Percentiles rank a stretch among this genome's conserved stretches.
phyloP scores from a whole-genome alignment of 2,113 vertebrate species.

The Miniopterus natalensis region DNA sequence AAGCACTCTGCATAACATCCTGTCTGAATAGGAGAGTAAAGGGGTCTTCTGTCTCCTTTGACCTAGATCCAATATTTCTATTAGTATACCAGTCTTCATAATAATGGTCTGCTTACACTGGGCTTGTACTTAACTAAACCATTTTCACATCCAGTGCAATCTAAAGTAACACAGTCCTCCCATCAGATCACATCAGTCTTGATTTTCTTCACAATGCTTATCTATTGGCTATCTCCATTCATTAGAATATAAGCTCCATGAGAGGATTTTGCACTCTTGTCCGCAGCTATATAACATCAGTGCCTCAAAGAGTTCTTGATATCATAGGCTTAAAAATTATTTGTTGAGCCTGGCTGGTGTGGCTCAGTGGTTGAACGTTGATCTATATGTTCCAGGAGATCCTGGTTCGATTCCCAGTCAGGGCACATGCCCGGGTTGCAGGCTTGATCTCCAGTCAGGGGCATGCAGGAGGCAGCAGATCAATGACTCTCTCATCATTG shows the following conservation, averaged over 20 bases:
- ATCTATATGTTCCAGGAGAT: no score
- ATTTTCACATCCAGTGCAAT: constrained; percentile 5
- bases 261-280: not conserved
- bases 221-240: constrained; percentile 34
- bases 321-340: not conserved
- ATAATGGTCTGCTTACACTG: not conserved
- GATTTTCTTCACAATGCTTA: constrained; percentile 22
- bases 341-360: not conserved
- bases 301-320: not conserved
- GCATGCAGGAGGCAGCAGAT: no score
- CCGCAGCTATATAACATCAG: not conserved
- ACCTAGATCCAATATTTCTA: not conserved
- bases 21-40: not conserved
- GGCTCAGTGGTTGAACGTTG: no score
- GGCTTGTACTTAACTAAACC: not conserved
- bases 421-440: no score
- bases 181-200: not conserved
- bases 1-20: not conserved
- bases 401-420: no score
- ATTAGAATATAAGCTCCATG: not conserved
- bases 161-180: not conserved
- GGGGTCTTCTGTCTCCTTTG: not conserved
- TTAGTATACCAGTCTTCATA: not conserved
- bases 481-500: no score
- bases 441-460: no score